Evolutionary conservation across 2,888 invertebrate genomes (phyloP), one percentile per base, ranked within the genome.

Genomic region (Xylota sylvarum): DNA sequence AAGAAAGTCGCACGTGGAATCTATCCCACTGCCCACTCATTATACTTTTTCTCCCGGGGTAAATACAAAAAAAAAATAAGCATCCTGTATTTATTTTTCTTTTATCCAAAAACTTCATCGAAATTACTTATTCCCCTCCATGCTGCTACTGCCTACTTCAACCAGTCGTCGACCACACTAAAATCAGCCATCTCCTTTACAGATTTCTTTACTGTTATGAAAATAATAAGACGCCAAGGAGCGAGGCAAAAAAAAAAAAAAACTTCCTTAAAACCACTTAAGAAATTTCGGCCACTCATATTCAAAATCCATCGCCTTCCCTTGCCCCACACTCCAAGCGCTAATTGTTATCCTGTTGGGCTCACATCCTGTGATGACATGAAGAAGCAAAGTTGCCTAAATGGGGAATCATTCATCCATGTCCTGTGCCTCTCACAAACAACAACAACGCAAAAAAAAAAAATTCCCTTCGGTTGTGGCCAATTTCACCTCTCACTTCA

Each of bases 321-420:
- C 1, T 9, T 0, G 9, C 7, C 14, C 56, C 14, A 0, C 17
- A 14, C 55, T 30, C 62, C 40, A 52, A 37, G 9, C 19, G 46
- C 70, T 70, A 78, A 46, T 79, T 74, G 64, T 74, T 74, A 74
- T 69, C 56, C 50, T 69, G 64, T 55, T 43, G 12, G 46, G 10
- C 48, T 58, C 40, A 69, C 43, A 70, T 69, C 70, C 56, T 55
- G 46, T 56, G 70, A 79, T 55, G 70, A 72, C 64, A 79, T 64
- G 56, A 70, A 72, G 55, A 79, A 70, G 56, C 46, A 79, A 70
- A 64, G 37, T 62, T 62, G 40, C 19, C 67, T 56, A 46, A 64
- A 76, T 65, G 76, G 76, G 35, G 43, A 77, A 67, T 58, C 77
- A 77, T 77, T 69, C 77, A 77, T 58, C 56, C 67, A 48, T 58